A percentile compares a stretch with the other conserved stretches of the same genome.
phyloP scores from a whole-genome alignment of 2,797 vertebrate species.

The Cyclopterus lumpus region DNA sequence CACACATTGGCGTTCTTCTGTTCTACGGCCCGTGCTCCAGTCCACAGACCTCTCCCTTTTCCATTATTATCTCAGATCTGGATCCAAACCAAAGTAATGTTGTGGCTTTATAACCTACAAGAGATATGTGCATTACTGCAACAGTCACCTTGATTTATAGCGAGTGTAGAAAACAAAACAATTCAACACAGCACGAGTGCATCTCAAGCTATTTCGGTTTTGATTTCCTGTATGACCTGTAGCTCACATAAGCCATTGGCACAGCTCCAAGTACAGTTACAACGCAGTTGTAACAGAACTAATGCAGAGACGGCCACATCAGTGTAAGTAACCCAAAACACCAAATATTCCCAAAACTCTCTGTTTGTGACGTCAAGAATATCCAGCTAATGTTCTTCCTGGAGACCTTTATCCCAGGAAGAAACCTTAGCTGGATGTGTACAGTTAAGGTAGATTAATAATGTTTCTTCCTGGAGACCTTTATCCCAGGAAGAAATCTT shows the following conservation, averaged over 20 bases:
- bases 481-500: no score
- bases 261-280: conserved; percentile 3
- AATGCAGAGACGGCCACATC: conserved; percentile 3
- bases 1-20: background rate
- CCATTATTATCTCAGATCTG: conserved; percentile 6
- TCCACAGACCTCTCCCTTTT: background rate
- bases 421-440: no score
- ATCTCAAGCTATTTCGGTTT: conserved; percentile 10
- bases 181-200: background rate
- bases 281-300: background rate
- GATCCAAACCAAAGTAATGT: conserved; percentile 15
- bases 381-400: background rate
- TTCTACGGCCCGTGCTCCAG: conserved; percentile 1
- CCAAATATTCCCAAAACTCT: background rate
- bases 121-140: conserved; percentile 25
- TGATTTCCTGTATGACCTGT: background rate
- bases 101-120: conserved; percentile 23
- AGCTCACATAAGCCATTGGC: conserved; percentile 2
- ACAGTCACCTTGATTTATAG: conserved; percentile 21
- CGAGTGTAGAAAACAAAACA: conserved; percentile 17
- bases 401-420: background rate
- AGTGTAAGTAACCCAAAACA: background rate
- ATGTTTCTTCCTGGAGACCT: no score
- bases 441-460: no score
- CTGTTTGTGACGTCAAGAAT: background rate